Percentiles rank a stretch among this genome's conserved stretches.
Evolutionary conservation across 2,797 vertebrate species (phyloP).

Genomic region (Pseudocheirus occidentalis): DNA sequence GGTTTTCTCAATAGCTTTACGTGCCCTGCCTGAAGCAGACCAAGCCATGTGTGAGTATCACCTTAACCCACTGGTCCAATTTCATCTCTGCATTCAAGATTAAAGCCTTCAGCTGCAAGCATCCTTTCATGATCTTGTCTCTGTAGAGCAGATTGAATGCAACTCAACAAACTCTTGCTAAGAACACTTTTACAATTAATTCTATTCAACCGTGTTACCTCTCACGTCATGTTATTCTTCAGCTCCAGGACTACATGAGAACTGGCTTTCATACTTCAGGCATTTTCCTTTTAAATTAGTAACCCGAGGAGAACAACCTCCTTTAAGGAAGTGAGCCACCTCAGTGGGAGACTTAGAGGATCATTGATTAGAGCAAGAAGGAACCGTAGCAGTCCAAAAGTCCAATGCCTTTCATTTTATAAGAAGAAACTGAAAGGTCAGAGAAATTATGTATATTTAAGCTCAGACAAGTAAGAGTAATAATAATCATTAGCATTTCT

Average conservation of each 20-base stretch:
- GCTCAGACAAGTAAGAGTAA: not conserved
- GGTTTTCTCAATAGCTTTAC: not conserved
- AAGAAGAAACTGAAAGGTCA: not conserved
- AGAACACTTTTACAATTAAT: not conserved
- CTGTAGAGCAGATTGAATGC: not conserved
- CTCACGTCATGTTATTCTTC: not conserved
- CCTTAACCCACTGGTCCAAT: not conserved
- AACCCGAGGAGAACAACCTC: not conserved
- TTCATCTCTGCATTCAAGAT: not conserved
- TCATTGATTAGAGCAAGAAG: not conserved
- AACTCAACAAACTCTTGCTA: not conserved
- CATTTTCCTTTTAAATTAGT: not conserved
- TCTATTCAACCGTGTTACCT: not conserved
- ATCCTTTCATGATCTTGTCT: not conserved
- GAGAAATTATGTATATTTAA: not conserved
- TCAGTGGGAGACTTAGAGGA: not conserved
- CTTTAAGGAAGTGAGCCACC: not conserved
- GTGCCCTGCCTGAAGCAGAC: not conserved
- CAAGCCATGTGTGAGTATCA: not conserved
- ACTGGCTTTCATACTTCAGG: not conserved
- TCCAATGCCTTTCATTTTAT: not conserved
- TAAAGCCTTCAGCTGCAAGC: not conserved
- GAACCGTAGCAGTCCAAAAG: not conserved
- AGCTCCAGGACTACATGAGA: not conserved
- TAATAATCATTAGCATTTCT: not conserved